phyloP scores from a whole-genome alignment of 2,113 vertebrate genomes.

The Barbus barbus region DNA sequence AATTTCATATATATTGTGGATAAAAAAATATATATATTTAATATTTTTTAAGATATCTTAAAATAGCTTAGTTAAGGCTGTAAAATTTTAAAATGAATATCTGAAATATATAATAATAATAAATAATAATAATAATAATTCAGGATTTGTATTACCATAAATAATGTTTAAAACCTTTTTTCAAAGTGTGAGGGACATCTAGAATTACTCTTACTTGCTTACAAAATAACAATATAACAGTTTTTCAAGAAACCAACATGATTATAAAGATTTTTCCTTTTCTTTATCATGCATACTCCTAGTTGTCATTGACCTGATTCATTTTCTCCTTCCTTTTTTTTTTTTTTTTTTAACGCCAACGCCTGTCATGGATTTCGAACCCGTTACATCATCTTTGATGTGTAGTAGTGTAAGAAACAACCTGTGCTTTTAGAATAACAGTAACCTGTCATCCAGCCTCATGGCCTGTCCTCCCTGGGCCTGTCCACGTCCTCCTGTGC shows the following conservation, averaged over 20 bases:
- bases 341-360: not conserved
- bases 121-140: too few relatives aligned
- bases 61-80: too few relatives aligned
- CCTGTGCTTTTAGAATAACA: conserved; percentile 15
- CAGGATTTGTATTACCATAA: too few relatives aligned
- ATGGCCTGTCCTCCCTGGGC: not conserved
- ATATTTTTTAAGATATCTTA: too few relatives aligned
- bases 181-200: not conserved
- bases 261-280: not conserved
- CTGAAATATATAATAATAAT: too few relatives aligned
- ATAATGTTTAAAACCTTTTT: not conserved
- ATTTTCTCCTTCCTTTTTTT: not conserved
- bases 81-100: too few relatives aligned
- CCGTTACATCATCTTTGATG: not conserved
- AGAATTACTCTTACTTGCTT: not conserved
- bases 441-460: conserved; percentile 3
- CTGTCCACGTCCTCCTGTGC: not conserved
- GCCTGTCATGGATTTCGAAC: not conserved
- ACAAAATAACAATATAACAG: not conserved
- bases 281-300: not conserved
- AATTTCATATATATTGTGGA: too few relatives aligned
- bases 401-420: conserved; percentile 2
- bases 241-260: too few relatives aligned
- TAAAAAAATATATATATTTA: too few relatives aligned
- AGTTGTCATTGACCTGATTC: not conserved